phyloP scores from a whole-genome alignment of 2,113 vertebrate species.

The Psammodynastes pulverulentus region DNA sequence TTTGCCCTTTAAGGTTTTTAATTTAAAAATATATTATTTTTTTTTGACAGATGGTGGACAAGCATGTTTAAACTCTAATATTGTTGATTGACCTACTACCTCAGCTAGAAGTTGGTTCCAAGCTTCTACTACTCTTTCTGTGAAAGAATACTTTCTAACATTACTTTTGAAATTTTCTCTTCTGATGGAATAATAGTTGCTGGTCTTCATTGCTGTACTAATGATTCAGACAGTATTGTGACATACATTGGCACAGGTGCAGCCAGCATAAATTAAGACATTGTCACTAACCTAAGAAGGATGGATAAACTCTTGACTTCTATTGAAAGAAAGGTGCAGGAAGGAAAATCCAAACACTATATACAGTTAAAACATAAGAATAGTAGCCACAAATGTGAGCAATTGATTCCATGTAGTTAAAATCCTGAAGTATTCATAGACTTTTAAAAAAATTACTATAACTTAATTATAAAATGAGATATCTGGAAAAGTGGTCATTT shows the following conservation, averaged over 20 bases:
- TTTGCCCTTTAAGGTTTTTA: background rate
- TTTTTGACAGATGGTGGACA: no score
- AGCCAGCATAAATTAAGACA: background rate
- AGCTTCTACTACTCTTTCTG: background rate
- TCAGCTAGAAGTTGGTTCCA: background rate
- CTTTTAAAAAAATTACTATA: background rate
- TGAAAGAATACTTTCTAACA: background rate
- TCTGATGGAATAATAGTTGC: background rate
- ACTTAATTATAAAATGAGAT: background rate
- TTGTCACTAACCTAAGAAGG: background rate
- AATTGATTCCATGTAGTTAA: background rate
- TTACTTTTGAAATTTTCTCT: background rate
- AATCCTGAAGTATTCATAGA: background rate
- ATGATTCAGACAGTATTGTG: background rate
- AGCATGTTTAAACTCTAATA: no score
- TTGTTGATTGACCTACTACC: background rate
- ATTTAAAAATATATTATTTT: no score
- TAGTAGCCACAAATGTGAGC: background rate
- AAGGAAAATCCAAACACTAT: background rate
- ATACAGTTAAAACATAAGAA: background rate
- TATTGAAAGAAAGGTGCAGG: background rate
- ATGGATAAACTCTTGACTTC: background rate
- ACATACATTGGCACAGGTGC: background rate
- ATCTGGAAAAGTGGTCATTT: background rate
- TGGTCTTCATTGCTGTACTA: background rate